These are phyloP conservation scores for Acanthosepion pharaonis DNA, from an alignment of 2,888 invertebrate species.

Conservation along the genomic window DNA sequence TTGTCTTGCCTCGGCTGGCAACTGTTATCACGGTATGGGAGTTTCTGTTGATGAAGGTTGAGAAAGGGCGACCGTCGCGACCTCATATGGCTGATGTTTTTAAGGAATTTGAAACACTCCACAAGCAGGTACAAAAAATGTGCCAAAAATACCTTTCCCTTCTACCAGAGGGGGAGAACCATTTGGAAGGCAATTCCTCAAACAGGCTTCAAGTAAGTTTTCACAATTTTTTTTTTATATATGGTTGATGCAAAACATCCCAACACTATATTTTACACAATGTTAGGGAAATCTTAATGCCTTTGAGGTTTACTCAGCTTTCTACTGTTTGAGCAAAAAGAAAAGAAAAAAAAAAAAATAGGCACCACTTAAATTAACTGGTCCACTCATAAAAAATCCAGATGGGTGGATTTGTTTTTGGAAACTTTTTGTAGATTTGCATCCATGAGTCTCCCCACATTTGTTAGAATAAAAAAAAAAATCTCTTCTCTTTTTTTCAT, in stretches of 20 bases:
- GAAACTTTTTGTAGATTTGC: too few relatives aligned
- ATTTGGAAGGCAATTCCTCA: conserved; percentile 43
- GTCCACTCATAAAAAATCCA: too few relatives aligned
- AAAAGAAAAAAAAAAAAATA: too few relatives aligned
- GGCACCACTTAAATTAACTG: too few relatives aligned
- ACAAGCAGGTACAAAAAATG: conserved; percentile 62
- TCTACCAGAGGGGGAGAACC: conserved; percentile 48
- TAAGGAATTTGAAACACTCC: conserved; percentile 63
- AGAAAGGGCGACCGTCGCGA: conserved; percentile 64
- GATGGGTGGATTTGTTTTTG: too few relatives aligned
- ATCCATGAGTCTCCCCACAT: too few relatives aligned
- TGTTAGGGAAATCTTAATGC: too few relatives aligned
- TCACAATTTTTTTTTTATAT: not conserved
- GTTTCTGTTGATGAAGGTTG: conserved; percentile 75
- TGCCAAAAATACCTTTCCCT: conserved; percentile 65
- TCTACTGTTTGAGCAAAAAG: too few relatives aligned
- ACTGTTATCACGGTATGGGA: conserved; percentile 76
- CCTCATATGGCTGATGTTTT: conserved; percentile 66
- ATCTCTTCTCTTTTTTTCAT: too few relatives aligned
- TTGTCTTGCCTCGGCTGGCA: conserved; percentile 75
- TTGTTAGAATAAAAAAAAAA: too few relatives aligned
- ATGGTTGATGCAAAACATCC: not conserved
- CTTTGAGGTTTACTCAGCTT: too few relatives aligned
- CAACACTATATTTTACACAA: too few relatives aligned
- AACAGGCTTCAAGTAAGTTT: conserved; percentile 38